Base-by-base conservation (phyloP, 1,140 invertebrate genomes). In the Spodoptera litura region DNA sequence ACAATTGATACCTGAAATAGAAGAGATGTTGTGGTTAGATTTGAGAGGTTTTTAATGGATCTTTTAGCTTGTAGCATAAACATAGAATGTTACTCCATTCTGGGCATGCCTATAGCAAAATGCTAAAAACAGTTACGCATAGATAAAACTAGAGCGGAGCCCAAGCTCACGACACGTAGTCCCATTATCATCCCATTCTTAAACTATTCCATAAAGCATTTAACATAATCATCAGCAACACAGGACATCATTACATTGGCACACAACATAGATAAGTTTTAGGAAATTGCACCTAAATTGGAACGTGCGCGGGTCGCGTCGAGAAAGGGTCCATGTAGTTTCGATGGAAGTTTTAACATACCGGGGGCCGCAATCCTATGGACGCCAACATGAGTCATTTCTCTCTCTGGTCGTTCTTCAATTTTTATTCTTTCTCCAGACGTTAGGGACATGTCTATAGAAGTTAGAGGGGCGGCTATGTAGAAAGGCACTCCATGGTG, bases 401-500 rank as follows among this genome's bases (percentile, higher is more conserved):
- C 99, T 12, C 96, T 95, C 75, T 97, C 96, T 4, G 99, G 97
- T 76, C 99, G 95, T 90, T 99, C 98, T 94, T 99, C 99, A 82
- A 99, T 99, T 5, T 97, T 96, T 84, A 99, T 99, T 66, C 96
- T 95, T 81, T 97, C 96, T 6, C 99, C 99, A 78, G 95, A 96
- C n/a, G 95, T 87, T 58, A 98, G 96, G 8, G 94, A 95, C 81
- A 97, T 95, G 95, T 99, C 99, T 87, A 99, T 98, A 0, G 99
- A 98, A 0, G 98, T 98, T 51, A 97, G 95, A 0, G 99, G 99
- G 20, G 98, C 98, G 0, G 98, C 99, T 12, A 99, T 97, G 93
- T 98, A 99, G 94, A 99, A 99, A 80, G 98, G 98, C 38, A 99
- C 97, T 20, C 96, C 95, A 89, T 99, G 98, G 94, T 99, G 95